These are phyloP conservation scores for Carcina quercana DNA, from an alignment of 2,888 invertebrate genomes.

Conservation along the genomic window DNA sequence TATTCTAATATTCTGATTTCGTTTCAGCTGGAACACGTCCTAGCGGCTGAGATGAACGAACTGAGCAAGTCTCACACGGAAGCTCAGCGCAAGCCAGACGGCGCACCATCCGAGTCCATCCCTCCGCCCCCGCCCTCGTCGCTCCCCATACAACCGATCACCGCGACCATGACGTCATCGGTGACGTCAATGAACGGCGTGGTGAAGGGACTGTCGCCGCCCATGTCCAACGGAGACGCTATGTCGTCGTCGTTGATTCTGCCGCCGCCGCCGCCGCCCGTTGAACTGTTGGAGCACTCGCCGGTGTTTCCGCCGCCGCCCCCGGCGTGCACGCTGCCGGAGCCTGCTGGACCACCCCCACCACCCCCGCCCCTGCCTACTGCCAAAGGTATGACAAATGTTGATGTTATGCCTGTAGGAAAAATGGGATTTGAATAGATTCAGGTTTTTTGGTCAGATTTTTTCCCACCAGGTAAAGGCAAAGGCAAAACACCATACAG, in stretches of 20 bases:
- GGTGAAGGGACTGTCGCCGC: constrained; percentile 15
- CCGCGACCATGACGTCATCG: constrained; percentile 14
- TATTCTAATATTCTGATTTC: too few relatives aligned
- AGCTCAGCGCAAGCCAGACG: constrained; percentile 60
- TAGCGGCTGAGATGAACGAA: constrained; percentile 61
- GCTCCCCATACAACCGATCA: constrained; percentile 37
- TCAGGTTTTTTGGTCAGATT: too few relatives aligned
- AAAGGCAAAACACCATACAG: too few relatives aligned
- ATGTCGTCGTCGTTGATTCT: constrained; percentile 42
- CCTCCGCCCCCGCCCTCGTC: constrained; percentile 53
- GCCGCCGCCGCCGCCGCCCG: constrained; percentile 46
- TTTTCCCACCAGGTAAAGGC: too few relatives aligned
- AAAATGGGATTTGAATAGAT: too few relatives aligned
- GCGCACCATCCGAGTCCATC: constrained; percentile 58
- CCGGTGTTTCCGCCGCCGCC: constrained; percentile 50
- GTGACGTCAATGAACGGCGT: constrained; percentile 13
- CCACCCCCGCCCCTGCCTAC: constrained; percentile 65
- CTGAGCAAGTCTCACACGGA: constrained; percentile 51
- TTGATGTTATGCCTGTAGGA: too few relatives aligned
- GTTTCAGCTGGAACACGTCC: constrained; percentile 56
- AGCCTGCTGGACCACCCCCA: constrained; percentile 84
- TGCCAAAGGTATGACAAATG: constrained; percentile 34
- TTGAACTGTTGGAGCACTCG: constrained; percentile 30
- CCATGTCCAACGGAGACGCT: constrained; percentile 30
- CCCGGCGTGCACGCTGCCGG: constrained; percentile 79